Base-by-base conservation (phyloP, 2,888 invertebrate genomes). In the Keiferia lycopersicella region DNA sequence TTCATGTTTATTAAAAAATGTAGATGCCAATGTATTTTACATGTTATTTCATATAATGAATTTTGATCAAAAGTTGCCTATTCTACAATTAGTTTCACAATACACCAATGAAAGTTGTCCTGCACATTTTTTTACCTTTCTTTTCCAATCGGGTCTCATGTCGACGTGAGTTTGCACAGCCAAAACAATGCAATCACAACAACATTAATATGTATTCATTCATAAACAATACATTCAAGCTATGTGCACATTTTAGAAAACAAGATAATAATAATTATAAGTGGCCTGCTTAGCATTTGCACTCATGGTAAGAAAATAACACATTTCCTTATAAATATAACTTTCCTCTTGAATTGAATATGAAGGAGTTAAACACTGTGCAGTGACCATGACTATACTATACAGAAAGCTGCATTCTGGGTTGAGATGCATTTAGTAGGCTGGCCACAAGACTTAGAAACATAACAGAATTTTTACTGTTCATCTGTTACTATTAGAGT, bases 91-190 rank as follows among this genome's bases (percentile, higher is more conserved):
- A 45, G 45, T 45, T 45, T 7, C 7, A 45, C 45, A 45, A 26
- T 30, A 60, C 63, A 66, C 51, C 64, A 68, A 69, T 69, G 63
- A 66, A 67, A 68, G 34, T 39, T 64, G 60, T 64, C 30, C 59
- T 60, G 65, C 61, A 34, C 57, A 51, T 69, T 62, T 66, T 63
- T 75, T 75, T 90, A 91, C 90, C 89, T 91, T 88, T 79, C 83
- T 90, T 75, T 89, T 90, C 91, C 91, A 91, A 63, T 91, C 88
- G 50, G 90, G 90, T 74, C 86, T 84, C 91, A 90, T 86, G 81
- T 90, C 88, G 82, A 80, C 76, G 85, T 85, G 83, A 78, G 89
- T 83, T 84, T 88, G 87, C 84, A 88, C 74, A 79, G 80, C 87
- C 82, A 84, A 83, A 4, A 59, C 14, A 60, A 60, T 20, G 50